Conservation (phyloP, 2,797 vertebrate genomes). For the Liparis tanakae region DNA sequence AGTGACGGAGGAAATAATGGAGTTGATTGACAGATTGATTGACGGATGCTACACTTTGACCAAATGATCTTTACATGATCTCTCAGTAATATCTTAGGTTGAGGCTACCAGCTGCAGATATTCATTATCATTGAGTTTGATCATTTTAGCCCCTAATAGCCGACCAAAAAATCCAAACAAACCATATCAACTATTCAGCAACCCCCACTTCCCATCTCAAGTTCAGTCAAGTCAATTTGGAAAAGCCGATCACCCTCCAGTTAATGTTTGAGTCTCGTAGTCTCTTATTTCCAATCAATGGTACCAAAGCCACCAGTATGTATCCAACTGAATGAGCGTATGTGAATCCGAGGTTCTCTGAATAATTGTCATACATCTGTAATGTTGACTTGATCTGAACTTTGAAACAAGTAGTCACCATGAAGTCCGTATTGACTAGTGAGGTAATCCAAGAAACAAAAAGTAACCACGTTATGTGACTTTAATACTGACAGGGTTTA, state of each 20-base stretch:
- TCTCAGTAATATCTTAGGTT: neutral
- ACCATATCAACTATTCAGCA: neutral
- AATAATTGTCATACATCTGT: no score
- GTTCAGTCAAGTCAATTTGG: neutral
- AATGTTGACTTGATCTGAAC: neutral
- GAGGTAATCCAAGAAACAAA: neutral
- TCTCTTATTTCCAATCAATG: neutral
- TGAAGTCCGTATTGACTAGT: neutral
- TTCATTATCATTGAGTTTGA: neutral
- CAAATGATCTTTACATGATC: constrained; percentile 9
- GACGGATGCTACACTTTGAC: neutral
- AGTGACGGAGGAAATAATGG: neutral
- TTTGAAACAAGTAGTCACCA: neutral
- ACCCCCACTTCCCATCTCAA: neutral
- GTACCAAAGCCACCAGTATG: neutral
- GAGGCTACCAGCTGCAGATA: neutral
- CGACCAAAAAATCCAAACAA: neutral
- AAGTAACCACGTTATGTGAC: neutral
- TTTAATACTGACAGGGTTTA: neutral
- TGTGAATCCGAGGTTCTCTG: neutral
- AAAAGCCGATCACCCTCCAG: neutral
- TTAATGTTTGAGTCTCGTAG: neutral
- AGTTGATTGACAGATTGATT: neutral
- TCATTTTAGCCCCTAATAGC: neutral
- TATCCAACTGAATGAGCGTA: neutral